phyloP scores from a whole-genome alignment of 1,140 invertebrate species.

The Hycleus phaleratus region DNA sequence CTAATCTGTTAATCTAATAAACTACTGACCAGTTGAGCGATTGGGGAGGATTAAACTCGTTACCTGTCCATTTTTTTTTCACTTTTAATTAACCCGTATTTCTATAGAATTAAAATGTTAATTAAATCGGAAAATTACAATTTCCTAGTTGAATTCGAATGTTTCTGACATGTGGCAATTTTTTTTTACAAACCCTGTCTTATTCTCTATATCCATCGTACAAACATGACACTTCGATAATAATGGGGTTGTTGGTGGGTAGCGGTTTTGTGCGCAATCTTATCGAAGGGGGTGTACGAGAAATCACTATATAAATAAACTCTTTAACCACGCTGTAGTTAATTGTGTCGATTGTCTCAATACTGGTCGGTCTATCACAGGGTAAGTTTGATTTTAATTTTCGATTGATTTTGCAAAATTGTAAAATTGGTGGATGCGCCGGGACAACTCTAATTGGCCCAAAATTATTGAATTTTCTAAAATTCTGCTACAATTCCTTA shows the following conservation, averaged over 20 bases:
- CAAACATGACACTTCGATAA: conserved; percentile 17
- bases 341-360: too few relatives aligned
- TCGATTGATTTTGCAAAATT: too few relatives aligned
- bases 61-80: neutral
- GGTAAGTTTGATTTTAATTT: too few relatives aligned
- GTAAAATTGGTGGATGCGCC: too few relatives aligned
- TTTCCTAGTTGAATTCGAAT: conserved; percentile 10
- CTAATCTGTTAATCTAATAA: too few relatives aligned
- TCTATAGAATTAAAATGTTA: too few relatives aligned
- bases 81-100: too few relatives aligned
- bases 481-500: too few relatives aligned
- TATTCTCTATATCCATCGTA: conserved; percentile 11
- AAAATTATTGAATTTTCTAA: too few relatives aligned
- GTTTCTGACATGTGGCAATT: conserved; percentile 14
- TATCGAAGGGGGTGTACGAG: conserved; percentile 1
- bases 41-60: conserved; percentile 9
- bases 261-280: conserved; percentile 7
- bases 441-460: too few relatives aligned
- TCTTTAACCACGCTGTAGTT: neutral
- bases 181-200: too few relatives aligned
- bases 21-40: neutral
- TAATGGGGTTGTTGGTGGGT: conserved; percentile 15
- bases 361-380: too few relatives aligned
- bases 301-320: conserved; percentile 8
- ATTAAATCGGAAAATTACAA: conserved; percentile 5